Conservation (phyloP, 2,888 invertebrate species). For the Mythimna impura region DNA sequence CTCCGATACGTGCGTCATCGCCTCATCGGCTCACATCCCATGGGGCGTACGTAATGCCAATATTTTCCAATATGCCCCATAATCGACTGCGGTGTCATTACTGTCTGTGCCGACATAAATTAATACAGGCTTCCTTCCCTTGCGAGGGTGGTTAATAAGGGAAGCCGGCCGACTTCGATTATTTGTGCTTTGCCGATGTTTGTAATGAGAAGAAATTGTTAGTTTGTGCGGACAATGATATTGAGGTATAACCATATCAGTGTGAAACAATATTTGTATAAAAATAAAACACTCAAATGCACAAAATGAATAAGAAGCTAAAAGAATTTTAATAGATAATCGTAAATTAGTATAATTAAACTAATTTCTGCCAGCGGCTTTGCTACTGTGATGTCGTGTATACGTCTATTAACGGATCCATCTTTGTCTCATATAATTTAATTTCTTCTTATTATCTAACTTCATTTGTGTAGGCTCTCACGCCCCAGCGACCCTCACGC, state of each 20-base stretch:
- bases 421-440: too few relatives aligned
- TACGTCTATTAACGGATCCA: too few relatives aligned
- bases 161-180: conserved; percentile 63
- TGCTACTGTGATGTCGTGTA: too few relatives aligned
- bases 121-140: conserved; percentile 81
- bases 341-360: too few relatives aligned
- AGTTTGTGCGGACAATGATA: neutral
- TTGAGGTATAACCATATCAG: neutral
- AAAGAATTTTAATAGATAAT: too few relatives aligned
- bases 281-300: too few relatives aligned
- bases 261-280: too few relatives aligned
- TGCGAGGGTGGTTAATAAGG: conserved; percentile 54
- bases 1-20: conserved; percentile 26
- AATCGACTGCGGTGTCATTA: conserved; percentile 86
- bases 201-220: conserved; percentile 37
- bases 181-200: conserved; percentile 36
- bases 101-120: conserved; percentile 88
- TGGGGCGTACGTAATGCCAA: conserved; percentile 74
- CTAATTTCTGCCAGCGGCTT: too few relatives aligned
- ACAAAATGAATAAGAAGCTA: too few relatives aligned
- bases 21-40: conserved; percentile 57
- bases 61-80: conserved; percentile 89
- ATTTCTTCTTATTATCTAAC: too few relatives aligned
- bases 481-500: too few relatives aligned
- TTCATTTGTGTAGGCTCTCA: too few relatives aligned